Evolutionary conservation across 2,888 invertebrate species (phyloP).

Genomic region (Alloplasta piceator): DNA sequence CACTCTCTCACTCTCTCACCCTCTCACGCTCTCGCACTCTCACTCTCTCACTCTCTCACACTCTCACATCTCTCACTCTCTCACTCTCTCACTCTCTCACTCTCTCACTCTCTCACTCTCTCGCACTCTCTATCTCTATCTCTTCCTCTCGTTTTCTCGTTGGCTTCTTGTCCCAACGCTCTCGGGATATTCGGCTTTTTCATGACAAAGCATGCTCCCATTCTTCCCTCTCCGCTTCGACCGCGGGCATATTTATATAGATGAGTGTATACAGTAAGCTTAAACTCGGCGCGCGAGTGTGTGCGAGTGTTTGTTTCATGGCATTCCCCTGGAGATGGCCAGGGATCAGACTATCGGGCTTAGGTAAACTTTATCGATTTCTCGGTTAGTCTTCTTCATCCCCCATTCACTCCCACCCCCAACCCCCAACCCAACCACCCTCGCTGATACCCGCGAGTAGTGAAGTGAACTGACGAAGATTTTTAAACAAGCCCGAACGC

Average conservation of each 20-base stretch:
- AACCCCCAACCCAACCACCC: neutral
- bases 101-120: slow-evolving; percentile 3
- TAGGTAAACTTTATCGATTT: slow-evolving; percentile 58
- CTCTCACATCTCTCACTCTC: neutral
- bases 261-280: neutral
- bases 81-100: neutral
- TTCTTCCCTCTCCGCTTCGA: neutral
- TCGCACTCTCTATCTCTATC: neutral
- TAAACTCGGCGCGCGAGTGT: neutral
- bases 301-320: neutral
- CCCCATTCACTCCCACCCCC: neutral
- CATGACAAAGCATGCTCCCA: slow-evolving; percentile 46
- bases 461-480: slow-evolving; percentile 36
- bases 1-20: too few species aligned
- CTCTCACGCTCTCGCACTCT: too few species aligned
- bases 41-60: too few species aligned
- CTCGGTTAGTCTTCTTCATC: neutral
- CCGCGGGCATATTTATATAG: too few species aligned
- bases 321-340: slow-evolving; percentile 33
- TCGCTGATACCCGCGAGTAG: neutral
- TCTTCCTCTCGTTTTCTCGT: slow-evolving; percentile 1
- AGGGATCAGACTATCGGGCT: slow-evolving; percentile 52
- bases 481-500: neutral
- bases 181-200: slow-evolving; percentile 53
- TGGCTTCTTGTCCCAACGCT: slow-evolving; percentile 34